Conservation (phyloP, 2,888 invertebrate species). For the Bembecia ichneumoniformis region DNA sequence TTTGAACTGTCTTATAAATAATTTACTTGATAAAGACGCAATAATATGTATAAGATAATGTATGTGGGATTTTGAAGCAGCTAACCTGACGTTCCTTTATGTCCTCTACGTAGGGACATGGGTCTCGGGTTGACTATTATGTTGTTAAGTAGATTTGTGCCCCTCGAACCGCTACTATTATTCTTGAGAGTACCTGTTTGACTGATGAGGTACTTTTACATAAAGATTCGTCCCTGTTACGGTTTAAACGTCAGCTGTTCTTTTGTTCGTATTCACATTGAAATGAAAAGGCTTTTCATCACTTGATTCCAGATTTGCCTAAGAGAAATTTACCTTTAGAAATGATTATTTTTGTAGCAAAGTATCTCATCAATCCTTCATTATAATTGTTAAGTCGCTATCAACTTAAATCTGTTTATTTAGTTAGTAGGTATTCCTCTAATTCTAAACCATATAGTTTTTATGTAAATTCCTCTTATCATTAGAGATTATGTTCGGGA, state of each 20-base stretch:
- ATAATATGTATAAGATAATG: constrained; percentile 39
- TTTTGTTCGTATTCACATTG: neutral
- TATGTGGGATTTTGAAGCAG: constrained; percentile 38
- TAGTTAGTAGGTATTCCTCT: no score
- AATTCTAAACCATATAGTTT: no score
- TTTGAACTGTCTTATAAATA: neutral
- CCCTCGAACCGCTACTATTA: constrained; percentile 37
- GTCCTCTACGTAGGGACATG: constrained; percentile 29
- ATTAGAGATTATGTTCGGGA: no score
- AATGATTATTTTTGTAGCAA: no score
- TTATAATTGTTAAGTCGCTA: no score
- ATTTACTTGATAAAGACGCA: constrained; percentile 23
- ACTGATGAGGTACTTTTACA: constrained; percentile 5
- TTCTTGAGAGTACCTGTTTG: constrained; percentile 31
- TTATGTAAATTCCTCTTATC: no score
- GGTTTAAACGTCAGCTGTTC: neutral
- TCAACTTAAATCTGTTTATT: no score
- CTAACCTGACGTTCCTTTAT: constrained; percentile 39
- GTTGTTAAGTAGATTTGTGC: constrained; percentile 37
- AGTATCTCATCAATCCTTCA: no score
- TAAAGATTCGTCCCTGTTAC: neutral
- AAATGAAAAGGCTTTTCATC: no score
- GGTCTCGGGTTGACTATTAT: constrained; percentile 33
- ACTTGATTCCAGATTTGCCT: no score
- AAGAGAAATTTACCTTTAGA: no score